Conservation (phyloP, 1,140 invertebrate genomes). For the Probaryconus sp. region DNA sequence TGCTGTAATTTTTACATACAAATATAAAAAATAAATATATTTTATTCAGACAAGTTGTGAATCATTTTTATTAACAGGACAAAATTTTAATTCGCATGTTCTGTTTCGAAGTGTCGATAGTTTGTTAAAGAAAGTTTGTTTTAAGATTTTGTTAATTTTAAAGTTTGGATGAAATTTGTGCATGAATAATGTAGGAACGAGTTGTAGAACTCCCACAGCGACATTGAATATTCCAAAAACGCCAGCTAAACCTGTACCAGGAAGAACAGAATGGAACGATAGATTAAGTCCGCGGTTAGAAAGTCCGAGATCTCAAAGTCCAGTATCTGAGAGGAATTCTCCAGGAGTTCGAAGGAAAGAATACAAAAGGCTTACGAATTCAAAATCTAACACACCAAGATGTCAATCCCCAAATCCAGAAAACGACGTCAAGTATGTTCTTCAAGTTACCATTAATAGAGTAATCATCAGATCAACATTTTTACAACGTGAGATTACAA, state of each 20-base stretch:
- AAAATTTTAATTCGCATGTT: too few species aligned
- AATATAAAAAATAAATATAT: too few species aligned
- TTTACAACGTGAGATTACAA: too few species aligned
- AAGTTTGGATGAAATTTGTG: too few species aligned
- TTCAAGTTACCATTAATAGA: too few species aligned
- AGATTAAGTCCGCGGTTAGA: constrained; percentile 62
- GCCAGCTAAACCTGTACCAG: constrained; percentile 71
- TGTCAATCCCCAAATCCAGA: constrained; percentile 82
- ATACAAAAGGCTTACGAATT: constrained; percentile 61
- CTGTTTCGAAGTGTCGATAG: too few species aligned
- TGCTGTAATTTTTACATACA: too few species aligned
- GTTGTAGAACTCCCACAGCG: constrained; percentile 67
- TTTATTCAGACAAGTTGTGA: too few species aligned
- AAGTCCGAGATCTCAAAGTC: constrained; percentile 69
- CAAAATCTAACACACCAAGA: constrained; percentile 73
- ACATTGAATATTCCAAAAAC: constrained; percentile 63
- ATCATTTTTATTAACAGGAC: too few species aligned
- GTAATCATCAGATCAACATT: neutral
- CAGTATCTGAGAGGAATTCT: constrained; percentile 65
- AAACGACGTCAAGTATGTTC: constrained; percentile 32
- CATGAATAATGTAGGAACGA: constrained; percentile 64
- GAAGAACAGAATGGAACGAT: constrained; percentile 61
- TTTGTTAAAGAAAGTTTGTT: neutral
- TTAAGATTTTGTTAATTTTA: constrained; percentile 1
- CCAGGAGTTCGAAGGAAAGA: constrained; percentile 64